Evolutionary conservation across 2,888 invertebrate genomes (phyloP).

Genomic region (Oxytorus armatus): DNA sequence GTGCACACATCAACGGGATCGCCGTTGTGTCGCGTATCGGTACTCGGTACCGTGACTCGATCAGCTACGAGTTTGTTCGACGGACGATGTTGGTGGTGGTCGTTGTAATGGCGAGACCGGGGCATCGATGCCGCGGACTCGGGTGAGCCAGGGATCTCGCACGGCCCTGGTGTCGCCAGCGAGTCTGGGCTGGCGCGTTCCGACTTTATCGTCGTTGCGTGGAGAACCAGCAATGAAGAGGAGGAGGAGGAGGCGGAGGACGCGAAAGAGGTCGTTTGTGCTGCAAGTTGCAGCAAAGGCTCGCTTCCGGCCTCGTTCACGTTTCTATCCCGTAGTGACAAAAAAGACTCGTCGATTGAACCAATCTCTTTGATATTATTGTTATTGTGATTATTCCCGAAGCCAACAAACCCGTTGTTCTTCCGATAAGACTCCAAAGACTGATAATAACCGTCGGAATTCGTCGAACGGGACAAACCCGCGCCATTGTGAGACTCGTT

Average conservation of each 20-base stretch:
- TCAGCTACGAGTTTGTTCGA: constrained; percentile 42
- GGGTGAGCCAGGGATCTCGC: constrained; percentile 74
- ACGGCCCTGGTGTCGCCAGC: constrained; percentile 83
- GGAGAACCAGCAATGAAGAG: constrained; percentile 74
- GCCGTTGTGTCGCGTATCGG: constrained; percentile 48
- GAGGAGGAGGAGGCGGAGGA: constrained; percentile 40
- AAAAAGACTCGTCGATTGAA: constrained; percentile 15
- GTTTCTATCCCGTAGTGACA: constrained; percentile 53
- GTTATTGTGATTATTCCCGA: constrained; percentile 33
- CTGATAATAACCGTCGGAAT: constrained; percentile 58
- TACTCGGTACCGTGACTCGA: constrained; percentile 22
- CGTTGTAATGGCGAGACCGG: constrained; percentile 70
- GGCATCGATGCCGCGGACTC: constrained; percentile 61
- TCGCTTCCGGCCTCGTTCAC: constrained; percentile 59
- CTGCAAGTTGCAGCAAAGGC: constrained; percentile 42
- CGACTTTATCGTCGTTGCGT: constrained; percentile 80
- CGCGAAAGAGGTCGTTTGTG: constrained; percentile 64
- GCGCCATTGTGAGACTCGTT: constrained; percentile 13
- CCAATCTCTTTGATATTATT: constrained; percentile 50
- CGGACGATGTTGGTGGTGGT: constrained; percentile 57
- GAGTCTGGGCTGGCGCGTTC: constrained; percentile 81
- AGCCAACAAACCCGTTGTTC: constrained; percentile 27
- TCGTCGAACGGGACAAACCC: constrained; percentile 23
- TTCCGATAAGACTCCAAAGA: constrained; percentile 56
- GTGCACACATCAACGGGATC: constrained; percentile 42